Conservation (phyloP, 1,140 invertebrate species). For the Papilio polyxenes region DNA sequence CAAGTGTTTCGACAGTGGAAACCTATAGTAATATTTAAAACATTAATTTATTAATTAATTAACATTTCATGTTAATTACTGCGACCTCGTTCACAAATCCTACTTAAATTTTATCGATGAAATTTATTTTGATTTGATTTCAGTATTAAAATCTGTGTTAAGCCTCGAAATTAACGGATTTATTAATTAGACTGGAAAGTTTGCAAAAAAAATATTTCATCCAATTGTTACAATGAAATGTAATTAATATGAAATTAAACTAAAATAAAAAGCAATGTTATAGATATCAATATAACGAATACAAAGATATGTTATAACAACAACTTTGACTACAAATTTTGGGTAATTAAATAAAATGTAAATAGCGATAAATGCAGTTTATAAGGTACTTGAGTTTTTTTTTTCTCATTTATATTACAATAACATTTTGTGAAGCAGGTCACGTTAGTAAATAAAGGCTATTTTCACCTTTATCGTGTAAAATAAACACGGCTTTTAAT, state of each 20-base stretch:
- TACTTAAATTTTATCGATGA: constrained; percentile 5
- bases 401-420: too few relatives aligned
- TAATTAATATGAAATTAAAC: neutral
- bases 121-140: neutral
- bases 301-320: too few relatives aligned
- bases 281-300: too few relatives aligned
- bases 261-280: neutral
- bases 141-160: constrained; percentile 4
- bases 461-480: constrained; percentile 18
- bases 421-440: neutral
- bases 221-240: neutral
- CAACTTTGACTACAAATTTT: too few relatives aligned
- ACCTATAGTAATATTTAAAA: too few relatives aligned
- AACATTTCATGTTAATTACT: neutral
- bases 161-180: neutral
- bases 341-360: too few relatives aligned
- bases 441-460: constrained; percentile 9
- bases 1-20: too few relatives aligned
- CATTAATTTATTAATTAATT: too few relatives aligned
- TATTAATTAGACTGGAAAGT: neutral
- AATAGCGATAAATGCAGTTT: too few relatives aligned
- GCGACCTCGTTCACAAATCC: neutral
- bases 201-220: neutral
- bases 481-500: constrained; percentile 21
- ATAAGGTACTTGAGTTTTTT: too few relatives aligned